phyloP scores from a whole-genome alignment of 2,888 invertebrate species.

The Himalopsyche kuldschensis region DNA sequence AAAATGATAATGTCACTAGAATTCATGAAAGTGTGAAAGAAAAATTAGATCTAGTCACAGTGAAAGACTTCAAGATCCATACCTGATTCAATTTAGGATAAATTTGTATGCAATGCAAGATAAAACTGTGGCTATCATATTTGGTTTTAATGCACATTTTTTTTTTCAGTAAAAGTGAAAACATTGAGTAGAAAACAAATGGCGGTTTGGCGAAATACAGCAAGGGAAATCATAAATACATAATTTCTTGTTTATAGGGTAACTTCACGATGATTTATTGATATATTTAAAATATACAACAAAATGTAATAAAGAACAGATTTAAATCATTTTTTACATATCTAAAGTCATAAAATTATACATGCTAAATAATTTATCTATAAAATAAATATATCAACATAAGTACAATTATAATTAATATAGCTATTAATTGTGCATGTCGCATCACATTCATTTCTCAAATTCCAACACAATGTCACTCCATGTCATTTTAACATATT shows the following conservation, averaged over 20 bases:
- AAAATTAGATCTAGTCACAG: no score
- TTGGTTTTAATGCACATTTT: no score
- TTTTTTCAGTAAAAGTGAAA: no score
- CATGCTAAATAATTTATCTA: conserved; percentile 17
- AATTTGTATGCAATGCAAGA: no score
- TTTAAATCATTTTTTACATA: not conserved
- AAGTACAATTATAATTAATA: conserved; percentile 20
- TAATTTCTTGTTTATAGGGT: conserved; percentile 17
- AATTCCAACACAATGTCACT: not conserved
- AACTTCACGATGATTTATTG: conserved; percentile 29
- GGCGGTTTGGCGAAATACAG: not conserved
- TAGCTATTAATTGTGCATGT: conserved; percentile 14
- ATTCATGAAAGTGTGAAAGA: no score
- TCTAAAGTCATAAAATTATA: conserved; percentile 16
- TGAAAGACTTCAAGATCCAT: no score
- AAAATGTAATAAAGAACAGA: conserved; percentile 17
- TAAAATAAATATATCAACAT: conserved; percentile 17
- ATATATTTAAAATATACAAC: conserved; percentile 24
- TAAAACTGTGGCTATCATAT: no score
- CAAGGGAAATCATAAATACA: not conserved
- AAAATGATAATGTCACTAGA: no score
- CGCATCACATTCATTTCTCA: conserved; percentile 12
- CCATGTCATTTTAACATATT: not conserved
- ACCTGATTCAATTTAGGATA: no score
- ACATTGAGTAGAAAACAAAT: no score